Evolutionary conservation across 2,888 invertebrate species (phyloP).

Genomic region (Chloromyia formosa): DNA sequence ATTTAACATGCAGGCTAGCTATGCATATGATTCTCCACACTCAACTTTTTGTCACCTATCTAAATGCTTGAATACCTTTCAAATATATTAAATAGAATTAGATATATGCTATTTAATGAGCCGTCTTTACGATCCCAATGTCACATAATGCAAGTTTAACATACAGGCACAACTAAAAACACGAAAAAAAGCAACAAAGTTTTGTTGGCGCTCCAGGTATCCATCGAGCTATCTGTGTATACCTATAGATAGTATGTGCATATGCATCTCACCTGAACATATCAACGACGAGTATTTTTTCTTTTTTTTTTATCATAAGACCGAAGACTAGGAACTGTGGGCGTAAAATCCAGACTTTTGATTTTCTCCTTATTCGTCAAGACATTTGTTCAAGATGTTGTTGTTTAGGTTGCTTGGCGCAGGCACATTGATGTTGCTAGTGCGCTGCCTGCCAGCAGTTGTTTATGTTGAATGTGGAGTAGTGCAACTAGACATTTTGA

Average conservation of each 20-base stretch:
- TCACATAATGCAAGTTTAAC: constrained; percentile 1
- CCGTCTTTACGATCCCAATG: constrained; percentile 43
- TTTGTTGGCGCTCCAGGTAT: constrained; percentile 29
- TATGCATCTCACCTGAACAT: constrained; percentile 17
- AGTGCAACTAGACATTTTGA: constrained; percentile 23
- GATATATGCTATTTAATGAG: constrained; percentile 43
- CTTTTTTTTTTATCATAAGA: neutral
- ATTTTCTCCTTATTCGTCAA: constrained; percentile 42
- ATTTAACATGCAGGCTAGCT: neutral
- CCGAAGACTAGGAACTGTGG: constrained; percentile 26
- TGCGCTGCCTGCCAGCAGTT: constrained; percentile 6
- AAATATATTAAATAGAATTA: constrained; percentile 13
- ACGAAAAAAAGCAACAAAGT: neutral
- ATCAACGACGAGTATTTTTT: neutral
- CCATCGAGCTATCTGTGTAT: no score
- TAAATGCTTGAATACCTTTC: neutral
- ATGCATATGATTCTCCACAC: neutral
- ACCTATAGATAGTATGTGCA: neutral
- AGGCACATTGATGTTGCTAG: no score
- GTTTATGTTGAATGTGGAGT: neutral
- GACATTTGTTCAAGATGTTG: constrained; percentile 19
- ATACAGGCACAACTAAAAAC: neutral
- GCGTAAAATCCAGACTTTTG: constrained; percentile 46
- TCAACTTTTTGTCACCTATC: neutral
- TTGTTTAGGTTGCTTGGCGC: neutral